Base-by-base conservation (phyloP, 2,888 invertebrate genomes). In the Nephrocerus scutellatus region DNA sequence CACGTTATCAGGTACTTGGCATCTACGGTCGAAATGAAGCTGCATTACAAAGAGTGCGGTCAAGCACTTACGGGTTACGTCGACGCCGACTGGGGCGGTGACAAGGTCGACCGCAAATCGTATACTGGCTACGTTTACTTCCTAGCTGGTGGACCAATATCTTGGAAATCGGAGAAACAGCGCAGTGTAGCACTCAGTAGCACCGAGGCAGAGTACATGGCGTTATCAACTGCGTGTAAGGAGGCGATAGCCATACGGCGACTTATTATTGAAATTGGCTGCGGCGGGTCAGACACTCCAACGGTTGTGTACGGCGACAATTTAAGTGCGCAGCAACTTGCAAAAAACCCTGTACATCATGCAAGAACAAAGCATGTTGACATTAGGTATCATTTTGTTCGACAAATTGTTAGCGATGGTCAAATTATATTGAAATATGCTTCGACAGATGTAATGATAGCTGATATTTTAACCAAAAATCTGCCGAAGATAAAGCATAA, bases 171-270 rank as follows among this genome's bases (percentile, higher is more conserved):
- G 4, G 18, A 35, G 8, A 47, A 43, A 15, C 49, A 51, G 25
- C 13, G 24, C 7, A 43, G 37, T 10, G 46, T 44, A 9, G 38
- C 43, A 10, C 23, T 48, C 5, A 41, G 46, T 23, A 44, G 42
- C 30, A 46, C 43, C 2, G 39, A 48, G 25, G 44, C 44, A 12
- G 37, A 46, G 21, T 44, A 46, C 21, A 43, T 44, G 42, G 42
- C 49, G 1, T 14, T 43, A 7, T 43, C 46, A 7, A 20, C 30
- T 10, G 48, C 45, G 9, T 43, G 36, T n/a, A 46, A 46, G 7
- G 45, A 43, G n/a, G 21, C 41, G 2, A 23, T 44, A 1, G 39
- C 39, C 20, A 15, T 47, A 19, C 18, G 34, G 14, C 28, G 36
- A 9, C 33, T 45, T 1, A 19, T 41, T 9, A 24, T 7, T 6